Conservation (phyloP, 2,113 vertebrate genomes). For the Gavialis gangeticus region DNA sequence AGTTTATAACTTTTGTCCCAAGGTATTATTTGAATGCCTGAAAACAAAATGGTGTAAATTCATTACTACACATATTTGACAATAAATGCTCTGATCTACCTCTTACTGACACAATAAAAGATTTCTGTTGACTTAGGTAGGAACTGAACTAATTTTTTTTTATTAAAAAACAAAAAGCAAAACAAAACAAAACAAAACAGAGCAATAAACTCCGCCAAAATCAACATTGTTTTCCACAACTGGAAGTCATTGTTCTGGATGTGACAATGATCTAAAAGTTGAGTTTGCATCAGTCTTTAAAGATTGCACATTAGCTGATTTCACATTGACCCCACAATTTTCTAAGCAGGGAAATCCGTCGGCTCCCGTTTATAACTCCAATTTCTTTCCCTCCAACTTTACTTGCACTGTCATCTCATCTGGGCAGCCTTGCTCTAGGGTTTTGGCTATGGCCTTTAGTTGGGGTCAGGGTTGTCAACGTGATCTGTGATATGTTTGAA, state of each 20-base stretch:
- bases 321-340: background rate
- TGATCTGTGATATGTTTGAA: background rate
- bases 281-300: background rate
- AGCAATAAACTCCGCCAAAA: background rate
- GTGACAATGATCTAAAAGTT: background rate
- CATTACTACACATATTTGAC: conserved; percentile 11
- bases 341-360: background rate
- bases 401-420: background rate
- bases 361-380: background rate
- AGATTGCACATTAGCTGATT: background rate
- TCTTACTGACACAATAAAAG: background rate
- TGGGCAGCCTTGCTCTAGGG: background rate
- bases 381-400: background rate
- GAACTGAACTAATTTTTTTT: conserved; percentile 32
- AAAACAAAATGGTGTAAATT: background rate
- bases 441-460: background rate
- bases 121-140: conserved; percentile 33
- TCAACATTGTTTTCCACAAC: conserved; percentile 2
- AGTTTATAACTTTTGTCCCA: background rate
- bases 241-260: background rate
- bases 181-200: too few relatives aligned
- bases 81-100: conserved; percentile 13
- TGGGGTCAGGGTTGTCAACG: background rate
- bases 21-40: background rate
- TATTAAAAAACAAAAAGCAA: too few relatives aligned